Evolutionary conservation across 2,888 invertebrate species (phyloP).

Genomic region (Apoda limacodes): DNA sequence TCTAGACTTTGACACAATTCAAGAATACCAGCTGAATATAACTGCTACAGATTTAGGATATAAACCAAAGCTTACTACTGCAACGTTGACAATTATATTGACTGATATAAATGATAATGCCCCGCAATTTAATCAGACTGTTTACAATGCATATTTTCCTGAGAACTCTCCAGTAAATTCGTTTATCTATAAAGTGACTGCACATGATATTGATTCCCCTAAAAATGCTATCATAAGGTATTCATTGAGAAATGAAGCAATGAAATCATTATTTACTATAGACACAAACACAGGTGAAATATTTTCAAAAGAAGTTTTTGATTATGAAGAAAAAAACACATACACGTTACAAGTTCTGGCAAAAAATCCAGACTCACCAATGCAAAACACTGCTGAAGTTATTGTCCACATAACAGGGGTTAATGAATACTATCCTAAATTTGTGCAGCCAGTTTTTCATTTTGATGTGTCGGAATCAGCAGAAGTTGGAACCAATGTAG

Average conservation of each 20-base stretch:
- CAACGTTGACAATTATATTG: slow-evolving; percentile 85
- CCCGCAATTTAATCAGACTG: slow-evolving; percentile 83
- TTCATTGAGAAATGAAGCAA: slow-evolving; percentile 81
- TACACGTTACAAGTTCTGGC: slow-evolving; percentile 85
- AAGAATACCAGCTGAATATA: slow-evolving; percentile 88
- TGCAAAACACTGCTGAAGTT: slow-evolving; percentile 81
- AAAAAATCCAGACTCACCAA: slow-evolving; percentile 86
- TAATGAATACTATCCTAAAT: slow-evolving; percentile 90
- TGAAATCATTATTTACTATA: slow-evolving; percentile 82
- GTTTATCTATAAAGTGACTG: slow-evolving; percentile 79
- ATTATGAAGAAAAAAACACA: slow-evolving; percentile 84
- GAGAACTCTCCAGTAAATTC: slow-evolving; percentile 86
- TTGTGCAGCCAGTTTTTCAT: slow-evolving; percentile 90
- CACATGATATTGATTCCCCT: slow-evolving; percentile 88
- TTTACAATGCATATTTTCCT: slow-evolving; percentile 81
- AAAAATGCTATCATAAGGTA: slow-evolving; percentile 90
- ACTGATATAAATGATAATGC: slow-evolving; percentile 96
- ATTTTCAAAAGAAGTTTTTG: slow-evolving; percentile 80
- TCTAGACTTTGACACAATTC: slow-evolving; percentile 88
- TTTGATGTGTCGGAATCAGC: slow-evolving; percentile 95
- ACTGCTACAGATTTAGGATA: slow-evolving; percentile 90
- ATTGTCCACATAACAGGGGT: slow-evolving; percentile 84
- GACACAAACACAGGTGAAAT: slow-evolving; percentile 82
- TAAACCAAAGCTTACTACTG: slow-evolving; percentile 79
- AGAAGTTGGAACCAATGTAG: slow-evolving; percentile 85